Evolutionary conservation across 2,888 invertebrate genomes (phyloP).

Genomic region (Carpatolechia fugitivella): DNA sequence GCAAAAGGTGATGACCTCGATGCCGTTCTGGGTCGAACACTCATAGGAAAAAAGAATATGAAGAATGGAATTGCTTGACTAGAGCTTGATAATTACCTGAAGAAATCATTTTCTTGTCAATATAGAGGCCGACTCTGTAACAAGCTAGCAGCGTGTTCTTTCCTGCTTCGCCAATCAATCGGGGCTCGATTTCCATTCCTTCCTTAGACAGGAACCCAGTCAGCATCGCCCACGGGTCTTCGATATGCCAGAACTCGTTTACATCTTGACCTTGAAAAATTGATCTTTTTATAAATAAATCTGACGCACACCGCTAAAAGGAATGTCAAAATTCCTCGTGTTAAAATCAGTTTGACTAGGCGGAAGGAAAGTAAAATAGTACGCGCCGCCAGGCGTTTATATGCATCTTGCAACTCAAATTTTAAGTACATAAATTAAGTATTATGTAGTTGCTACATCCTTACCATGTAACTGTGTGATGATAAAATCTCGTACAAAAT

Average conservation of each 20-base stretch:
- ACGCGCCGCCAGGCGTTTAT: too few relatives aligned
- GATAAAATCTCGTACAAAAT: constrained; percentile 92
- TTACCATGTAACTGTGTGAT: constrained; percentile 87
- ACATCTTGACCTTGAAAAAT: constrained; percentile 83
- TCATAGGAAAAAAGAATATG: too few relatives aligned
- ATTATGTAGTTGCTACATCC: too few relatives aligned
- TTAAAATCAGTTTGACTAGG: too few relatives aligned
- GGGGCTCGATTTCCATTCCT: constrained; percentile 84
- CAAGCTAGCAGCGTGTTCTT: constrained; percentile 89
- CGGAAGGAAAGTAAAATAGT: too few relatives aligned
- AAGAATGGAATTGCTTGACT: too few relatives aligned
- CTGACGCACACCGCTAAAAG: too few relatives aligned
- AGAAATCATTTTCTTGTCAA: constrained; percentile 88
- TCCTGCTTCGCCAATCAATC: constrained; percentile 89
- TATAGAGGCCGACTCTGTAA: constrained; percentile 93
- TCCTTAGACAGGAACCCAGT: constrained; percentile 80
- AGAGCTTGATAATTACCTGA: constrained; percentile 80
- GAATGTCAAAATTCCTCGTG: too few relatives aligned
- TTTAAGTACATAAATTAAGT: too few relatives aligned
- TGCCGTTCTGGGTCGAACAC: too few relatives aligned
- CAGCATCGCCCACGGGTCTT: constrained; percentile 87
- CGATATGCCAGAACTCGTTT: constrained; percentile 90
- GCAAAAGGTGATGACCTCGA: too few relatives aligned
- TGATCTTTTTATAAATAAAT: not conserved
- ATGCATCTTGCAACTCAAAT: too few relatives aligned